These are phyloP conservation scores for Linepithema humile DNA, from an alignment of 1,140 invertebrate genomes.

Conservation along the genomic window DNA sequence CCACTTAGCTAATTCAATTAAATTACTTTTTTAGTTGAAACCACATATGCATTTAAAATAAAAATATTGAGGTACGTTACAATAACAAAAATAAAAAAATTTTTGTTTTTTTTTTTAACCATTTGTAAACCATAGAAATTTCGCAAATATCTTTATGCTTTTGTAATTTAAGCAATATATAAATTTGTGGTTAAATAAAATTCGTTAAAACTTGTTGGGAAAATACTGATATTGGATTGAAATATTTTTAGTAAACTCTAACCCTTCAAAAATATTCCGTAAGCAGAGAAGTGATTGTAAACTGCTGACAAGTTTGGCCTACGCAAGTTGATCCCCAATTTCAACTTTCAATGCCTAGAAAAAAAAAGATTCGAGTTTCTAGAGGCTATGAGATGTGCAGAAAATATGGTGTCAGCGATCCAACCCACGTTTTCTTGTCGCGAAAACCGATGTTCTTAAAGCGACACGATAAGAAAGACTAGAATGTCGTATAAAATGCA, in stretches of 20 bases:
- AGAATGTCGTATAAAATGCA: neutral
- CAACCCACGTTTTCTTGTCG: neutral
- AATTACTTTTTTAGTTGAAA: neutral
- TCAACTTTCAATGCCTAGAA: conserved; percentile 11
- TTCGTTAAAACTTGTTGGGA: neutral
- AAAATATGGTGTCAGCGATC: conserved; percentile 18
- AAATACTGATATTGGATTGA: neutral
- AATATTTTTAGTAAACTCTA: neutral
- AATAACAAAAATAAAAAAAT: neutral
- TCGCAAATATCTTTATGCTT: neutral
- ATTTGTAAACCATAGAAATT: neutral
- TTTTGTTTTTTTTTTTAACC: no score
- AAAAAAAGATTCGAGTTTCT: conserved; percentile 17
- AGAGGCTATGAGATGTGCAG: neutral
- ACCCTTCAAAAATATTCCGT: conserved; percentile 3
- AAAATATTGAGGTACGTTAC: neutral
- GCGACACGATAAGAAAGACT: neutral
- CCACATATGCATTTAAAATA: no score
- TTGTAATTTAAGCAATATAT: neutral
- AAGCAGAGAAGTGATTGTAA: neutral
- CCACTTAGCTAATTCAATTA: neutral
- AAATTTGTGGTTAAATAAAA: neutral
- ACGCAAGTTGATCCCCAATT: conserved; percentile 25
- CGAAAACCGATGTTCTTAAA: neutral
- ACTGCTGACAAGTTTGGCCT: conserved; percentile 26